These are phyloP conservation scores for Cephalopholis sonnerati DNA, from an alignment of 2,113 vertebrate genomes.

Conservation along the genomic window DNA sequence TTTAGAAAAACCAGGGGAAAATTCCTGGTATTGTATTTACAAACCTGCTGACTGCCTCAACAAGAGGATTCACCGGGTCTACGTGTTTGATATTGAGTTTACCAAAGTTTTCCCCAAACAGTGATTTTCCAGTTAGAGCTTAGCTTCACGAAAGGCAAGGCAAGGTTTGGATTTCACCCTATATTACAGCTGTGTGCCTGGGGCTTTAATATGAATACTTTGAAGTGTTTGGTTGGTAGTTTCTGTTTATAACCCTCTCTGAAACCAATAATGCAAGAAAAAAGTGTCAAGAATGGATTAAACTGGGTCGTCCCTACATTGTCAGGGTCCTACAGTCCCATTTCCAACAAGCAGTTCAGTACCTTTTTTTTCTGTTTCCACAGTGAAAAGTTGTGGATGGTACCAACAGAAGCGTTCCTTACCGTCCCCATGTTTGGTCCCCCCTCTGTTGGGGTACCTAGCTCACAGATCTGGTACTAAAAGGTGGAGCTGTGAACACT, in stretches of 20 bases:
- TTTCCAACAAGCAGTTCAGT: no score
- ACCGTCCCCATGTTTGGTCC: no score
- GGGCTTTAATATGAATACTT: not conserved
- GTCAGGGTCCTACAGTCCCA: no score
- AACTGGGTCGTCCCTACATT: not conserved
- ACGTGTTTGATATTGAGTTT: not conserved
- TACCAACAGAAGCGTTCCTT: no score
- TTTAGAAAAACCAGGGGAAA: not conserved
- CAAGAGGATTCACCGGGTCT: not conserved
- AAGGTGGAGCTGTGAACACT: no score
- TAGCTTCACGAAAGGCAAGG: not conserved
- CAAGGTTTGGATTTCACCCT: not conserved
- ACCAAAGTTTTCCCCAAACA: not conserved
- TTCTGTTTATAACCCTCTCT: not conserved
- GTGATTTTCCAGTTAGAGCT: not conserved
- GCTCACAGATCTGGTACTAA: no score
- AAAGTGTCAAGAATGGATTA: not conserved
- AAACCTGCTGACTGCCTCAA: not conserved
- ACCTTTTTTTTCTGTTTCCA: no score
- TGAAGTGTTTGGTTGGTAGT: not conserved
- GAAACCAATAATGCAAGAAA: not conserved
- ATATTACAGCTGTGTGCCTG: not conserved
- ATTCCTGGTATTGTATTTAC: not conserved
- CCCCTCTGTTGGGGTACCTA: no score
- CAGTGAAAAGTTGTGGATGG: no score